These are phyloP conservation scores for Caenorhabditis panamensis DNA, from an alignment of 2,888 invertebrate genomes.

Conservation along the genomic window DNA sequence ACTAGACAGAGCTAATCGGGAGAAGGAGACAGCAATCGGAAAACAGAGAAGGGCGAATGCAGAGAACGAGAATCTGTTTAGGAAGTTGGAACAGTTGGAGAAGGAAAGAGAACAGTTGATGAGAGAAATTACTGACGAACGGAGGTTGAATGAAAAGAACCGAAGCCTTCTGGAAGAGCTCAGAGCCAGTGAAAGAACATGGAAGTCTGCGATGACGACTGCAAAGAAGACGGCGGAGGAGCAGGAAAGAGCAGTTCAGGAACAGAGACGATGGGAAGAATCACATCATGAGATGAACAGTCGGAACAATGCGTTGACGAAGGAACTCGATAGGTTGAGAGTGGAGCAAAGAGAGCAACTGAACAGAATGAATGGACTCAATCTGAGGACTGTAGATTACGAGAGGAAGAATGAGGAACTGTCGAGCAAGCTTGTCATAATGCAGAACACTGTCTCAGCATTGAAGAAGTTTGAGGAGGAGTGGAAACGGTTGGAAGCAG, in stretches of 20 bases:
- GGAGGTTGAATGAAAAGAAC: conserved; percentile 51
- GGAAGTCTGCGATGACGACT: conserved; percentile 63
- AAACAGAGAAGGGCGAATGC: conserved; percentile 35
- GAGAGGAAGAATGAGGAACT: conserved; percentile 61
- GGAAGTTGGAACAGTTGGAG: conserved; percentile 52
- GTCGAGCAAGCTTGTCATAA: conserved; percentile 35
- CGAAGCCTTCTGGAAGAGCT: conserved; percentile 60
- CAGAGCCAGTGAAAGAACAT: conserved; percentile 60
- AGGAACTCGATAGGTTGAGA: conserved; percentile 52
- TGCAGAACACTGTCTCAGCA: conserved; percentile 50
- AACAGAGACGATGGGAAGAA: conserved; percentile 52
- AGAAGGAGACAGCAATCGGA: conserved; percentile 32
- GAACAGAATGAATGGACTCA: conserved; percentile 43
- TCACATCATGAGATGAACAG: conserved; percentile 39
- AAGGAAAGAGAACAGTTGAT: conserved; percentile 53
- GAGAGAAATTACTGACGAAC: conserved; percentile 51
- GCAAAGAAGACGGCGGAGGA: conserved; percentile 49
- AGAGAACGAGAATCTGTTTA: conserved; percentile 49
- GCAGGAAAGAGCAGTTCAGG: conserved; percentile 41
- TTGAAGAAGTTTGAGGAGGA: conserved; percentile 66
- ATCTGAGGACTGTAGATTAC: conserved; percentile 50
- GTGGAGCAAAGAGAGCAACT: conserved; percentile 52
- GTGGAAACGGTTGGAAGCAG: conserved; percentile 67
- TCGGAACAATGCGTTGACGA: conserved; percentile 31
- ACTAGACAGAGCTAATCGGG: conserved; percentile 33